phyloP scores from a whole-genome alignment of 2,888 invertebrate genomes.

The Athetis lepigone region DNA sequence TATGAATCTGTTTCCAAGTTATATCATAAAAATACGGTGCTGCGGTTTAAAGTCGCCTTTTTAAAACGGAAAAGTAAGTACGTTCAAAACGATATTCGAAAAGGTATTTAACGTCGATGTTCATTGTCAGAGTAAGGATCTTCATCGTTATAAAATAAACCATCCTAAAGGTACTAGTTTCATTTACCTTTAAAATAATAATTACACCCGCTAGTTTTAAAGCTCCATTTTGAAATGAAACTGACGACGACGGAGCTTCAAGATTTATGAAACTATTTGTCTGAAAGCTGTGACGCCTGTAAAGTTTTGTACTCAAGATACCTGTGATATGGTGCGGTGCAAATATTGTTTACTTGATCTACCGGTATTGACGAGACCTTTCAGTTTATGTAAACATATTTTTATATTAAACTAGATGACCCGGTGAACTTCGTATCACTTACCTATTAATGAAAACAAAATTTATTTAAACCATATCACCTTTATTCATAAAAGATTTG shows the following conservation, averaged over 20 bases:
- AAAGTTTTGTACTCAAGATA: conserved; percentile 32
- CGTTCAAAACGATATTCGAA: no score
- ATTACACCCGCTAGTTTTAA: conserved; percentile 21
- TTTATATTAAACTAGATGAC: no score
- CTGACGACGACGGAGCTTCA: conserved; percentile 19
- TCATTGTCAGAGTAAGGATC: neutral
- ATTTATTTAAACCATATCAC: no score
- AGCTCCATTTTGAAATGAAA: conserved; percentile 37
- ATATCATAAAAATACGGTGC: no score
- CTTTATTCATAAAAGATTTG: no score
- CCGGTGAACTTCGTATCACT: no score
- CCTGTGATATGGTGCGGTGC: neutral
- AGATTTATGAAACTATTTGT: conserved; percentile 56
- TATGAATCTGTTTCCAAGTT: no score
- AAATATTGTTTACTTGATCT: neutral
- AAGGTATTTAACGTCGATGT: neutral
- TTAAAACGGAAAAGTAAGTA: no score
- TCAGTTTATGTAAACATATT: no score
- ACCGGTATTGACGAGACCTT: neutral
- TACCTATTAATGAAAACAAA: no score
- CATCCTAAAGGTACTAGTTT: neutral
- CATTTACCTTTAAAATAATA: neutral
- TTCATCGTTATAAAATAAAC: conserved; percentile 13
- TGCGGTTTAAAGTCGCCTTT: no score
- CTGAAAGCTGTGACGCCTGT: conserved; percentile 29